A percentile compares a stretch with the other conserved stretches of the same genome.
Evolutionary conservation across 2,888 invertebrate genomes (phyloP).

Genomic region (Pristionchus mayeri): DNA sequence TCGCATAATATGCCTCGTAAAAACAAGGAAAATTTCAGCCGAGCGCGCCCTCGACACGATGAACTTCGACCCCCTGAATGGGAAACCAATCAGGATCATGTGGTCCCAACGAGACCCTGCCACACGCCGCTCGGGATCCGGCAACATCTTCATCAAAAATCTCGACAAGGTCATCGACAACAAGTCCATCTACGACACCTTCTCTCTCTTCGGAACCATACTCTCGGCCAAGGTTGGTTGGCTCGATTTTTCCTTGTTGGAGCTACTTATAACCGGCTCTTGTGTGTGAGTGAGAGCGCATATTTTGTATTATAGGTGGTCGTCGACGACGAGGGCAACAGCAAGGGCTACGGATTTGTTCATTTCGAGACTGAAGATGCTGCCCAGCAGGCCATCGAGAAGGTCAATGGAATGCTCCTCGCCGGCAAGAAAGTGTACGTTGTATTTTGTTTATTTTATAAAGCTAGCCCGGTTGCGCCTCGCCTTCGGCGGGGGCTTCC

Average conservation of each 20-base stretch:
- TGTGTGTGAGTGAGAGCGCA: no score
- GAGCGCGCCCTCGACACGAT: constrained; percentile 98
- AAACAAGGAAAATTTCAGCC: constrained; percentile 80
- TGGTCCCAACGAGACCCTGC: constrained; percentile 94
- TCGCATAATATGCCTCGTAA: not conserved
- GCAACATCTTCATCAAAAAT: constrained; percentile 99
- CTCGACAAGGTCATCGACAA: constrained; percentile 98
- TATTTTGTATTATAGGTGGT: no score
- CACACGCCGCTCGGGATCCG: constrained; percentile 96
- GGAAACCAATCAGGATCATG: constrained; percentile 98
- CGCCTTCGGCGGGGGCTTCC: no score
- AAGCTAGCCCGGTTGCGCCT: no score
- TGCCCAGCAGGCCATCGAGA: no score
- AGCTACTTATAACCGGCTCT: no score
- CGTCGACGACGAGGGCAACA: no score
- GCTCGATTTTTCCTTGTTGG: not conserved
- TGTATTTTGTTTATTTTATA: no score
- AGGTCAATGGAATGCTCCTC: no score
- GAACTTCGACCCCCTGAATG: constrained; percentile 98
- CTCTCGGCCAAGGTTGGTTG: constrained; percentile 90
- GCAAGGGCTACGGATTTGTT: no score
- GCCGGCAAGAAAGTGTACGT: no score
- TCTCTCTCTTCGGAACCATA: constrained; percentile 98
- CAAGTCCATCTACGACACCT: constrained; percentile 99
- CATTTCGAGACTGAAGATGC: no score